phyloP scores from a whole-genome alignment of 2,797 vertebrate genomes.

The Sphenopsis melanotis region DNA sequence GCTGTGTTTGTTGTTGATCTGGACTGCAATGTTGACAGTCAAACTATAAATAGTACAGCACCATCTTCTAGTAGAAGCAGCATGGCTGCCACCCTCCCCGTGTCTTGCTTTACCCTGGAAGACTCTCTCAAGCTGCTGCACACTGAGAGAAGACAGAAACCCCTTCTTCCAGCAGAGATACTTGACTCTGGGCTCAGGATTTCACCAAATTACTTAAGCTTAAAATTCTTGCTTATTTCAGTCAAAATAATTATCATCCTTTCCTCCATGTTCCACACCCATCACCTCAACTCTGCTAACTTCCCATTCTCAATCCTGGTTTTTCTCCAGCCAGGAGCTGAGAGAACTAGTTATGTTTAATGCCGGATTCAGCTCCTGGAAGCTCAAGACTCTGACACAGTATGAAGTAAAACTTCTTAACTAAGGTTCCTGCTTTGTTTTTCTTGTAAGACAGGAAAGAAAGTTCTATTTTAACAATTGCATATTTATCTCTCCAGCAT shows the following conservation, averaged over 20 bases:
- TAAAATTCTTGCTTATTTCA: background rate
- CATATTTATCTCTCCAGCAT: background rate
- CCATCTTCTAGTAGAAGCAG: background rate
- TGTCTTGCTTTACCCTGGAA: background rate
- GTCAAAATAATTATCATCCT: background rate
- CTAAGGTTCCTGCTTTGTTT: background rate
- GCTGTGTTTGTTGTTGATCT: background rate
- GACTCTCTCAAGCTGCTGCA: background rate
- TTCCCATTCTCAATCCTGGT: fast-evolving
- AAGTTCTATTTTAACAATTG: background rate
- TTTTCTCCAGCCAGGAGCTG: background rate
- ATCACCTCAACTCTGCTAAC: background rate
- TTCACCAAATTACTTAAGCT: background rate
- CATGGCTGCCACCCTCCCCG: background rate
- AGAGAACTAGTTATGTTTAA: background rate
- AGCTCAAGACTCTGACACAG: background rate
- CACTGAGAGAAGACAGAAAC: background rate
- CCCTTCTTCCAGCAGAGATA: background rate
- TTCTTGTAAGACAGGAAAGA: background rate
- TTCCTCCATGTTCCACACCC: background rate
- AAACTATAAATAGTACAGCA: background rate
- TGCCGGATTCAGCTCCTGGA: background rate
- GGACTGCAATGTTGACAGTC: background rate
- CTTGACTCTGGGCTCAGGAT: background rate
- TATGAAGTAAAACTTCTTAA: background rate